These are phyloP conservation scores for Phaedon cochleariae DNA, from an alignment of 2,888 invertebrate species.

Conservation along the genomic window DNA sequence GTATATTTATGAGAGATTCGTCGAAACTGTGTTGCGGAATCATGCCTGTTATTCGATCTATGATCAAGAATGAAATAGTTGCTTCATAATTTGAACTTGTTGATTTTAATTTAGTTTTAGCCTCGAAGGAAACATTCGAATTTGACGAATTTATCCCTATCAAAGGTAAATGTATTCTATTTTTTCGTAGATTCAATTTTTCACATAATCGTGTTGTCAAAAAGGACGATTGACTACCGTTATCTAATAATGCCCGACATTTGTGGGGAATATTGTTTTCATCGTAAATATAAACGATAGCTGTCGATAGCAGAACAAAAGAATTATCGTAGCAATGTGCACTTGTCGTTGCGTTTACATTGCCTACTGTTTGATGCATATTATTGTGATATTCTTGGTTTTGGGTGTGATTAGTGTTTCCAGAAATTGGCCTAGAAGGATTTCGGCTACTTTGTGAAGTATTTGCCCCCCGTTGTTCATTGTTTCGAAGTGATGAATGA, in stretches of 20 bases:
- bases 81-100: neutral
- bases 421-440: too few relatives aligned
- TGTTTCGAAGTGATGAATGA: too few relatives aligned
- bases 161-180: neutral
- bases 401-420: too few relatives aligned
- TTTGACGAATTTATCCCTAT: constrained; percentile 1
- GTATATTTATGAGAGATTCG: constrained; percentile 5
- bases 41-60: constrained; percentile 11
- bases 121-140: constrained; percentile 5
- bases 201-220: neutral
- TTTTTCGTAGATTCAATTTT: neutral
- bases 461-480: too few relatives aligned
- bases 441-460: neutral
- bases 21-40: neutral
- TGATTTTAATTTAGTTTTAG: constrained; percentile 5
- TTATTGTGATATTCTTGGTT: too few relatives aligned
- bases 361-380: too few relatives aligned
- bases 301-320: constrained; percentile 8
- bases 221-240: constrained; percentile 10
- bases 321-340: neutral
- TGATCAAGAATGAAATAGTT: constrained; percentile 5
- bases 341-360: neutral
- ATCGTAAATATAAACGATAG: constrained; percentile 5
- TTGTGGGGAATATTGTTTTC: neutral
- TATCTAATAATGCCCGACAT: constrained; percentile 12